Evolutionary conservation across 2,113 vertebrate species (phyloP), one percentile per base, ranked within the genome.

Genomic region (Cyprinodon variegatus): DNA sequence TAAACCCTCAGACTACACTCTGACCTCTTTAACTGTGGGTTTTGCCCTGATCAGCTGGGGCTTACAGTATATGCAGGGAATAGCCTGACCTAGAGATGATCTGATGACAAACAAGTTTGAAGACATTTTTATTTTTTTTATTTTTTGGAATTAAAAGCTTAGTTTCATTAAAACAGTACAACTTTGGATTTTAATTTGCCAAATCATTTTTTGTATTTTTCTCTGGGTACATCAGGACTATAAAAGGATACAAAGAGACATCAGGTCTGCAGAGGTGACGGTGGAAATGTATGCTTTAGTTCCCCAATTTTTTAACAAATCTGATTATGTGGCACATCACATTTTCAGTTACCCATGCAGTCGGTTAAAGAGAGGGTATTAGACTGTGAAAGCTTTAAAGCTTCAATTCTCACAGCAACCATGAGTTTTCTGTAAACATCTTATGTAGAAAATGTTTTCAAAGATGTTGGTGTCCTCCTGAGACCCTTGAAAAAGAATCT

Each of bases 401-500:
- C 62, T 48, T 13, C 29, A 70, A 79, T 67, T 70, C 64, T 74
- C 62, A 60, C 65, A 66, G n/a, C 11, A 57, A 65, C 66, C 50
- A 53, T 4, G 72, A 67, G 74, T 72, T 37, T 70, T n/a, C 59
- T 76, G 64, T 13, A 77, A 68, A 65, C 53, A 53, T 37, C 39
- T 38, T 17, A 41, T 37, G 17, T 50, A 12, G 65, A 62, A 57
- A 43, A 39, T 13, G 17, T 67, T 76, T 53, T 68, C 65, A 71
- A 76, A 46, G 65, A 48, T 74, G 75, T 65, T 69, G 29, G 40
- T 14, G 20, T 79, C 36, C 80, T 70, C 65, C 79, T 41, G 76
- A 83, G 86, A 77, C 66, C 59, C 11, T 62, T 69, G 50, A 73
- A 75, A 81, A 75, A 81, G 87, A 70, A 78, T 70, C 83, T 78